Conservation (phyloP, 2,113 vertebrate genomes). For the Plotosus lineatus region DNA sequence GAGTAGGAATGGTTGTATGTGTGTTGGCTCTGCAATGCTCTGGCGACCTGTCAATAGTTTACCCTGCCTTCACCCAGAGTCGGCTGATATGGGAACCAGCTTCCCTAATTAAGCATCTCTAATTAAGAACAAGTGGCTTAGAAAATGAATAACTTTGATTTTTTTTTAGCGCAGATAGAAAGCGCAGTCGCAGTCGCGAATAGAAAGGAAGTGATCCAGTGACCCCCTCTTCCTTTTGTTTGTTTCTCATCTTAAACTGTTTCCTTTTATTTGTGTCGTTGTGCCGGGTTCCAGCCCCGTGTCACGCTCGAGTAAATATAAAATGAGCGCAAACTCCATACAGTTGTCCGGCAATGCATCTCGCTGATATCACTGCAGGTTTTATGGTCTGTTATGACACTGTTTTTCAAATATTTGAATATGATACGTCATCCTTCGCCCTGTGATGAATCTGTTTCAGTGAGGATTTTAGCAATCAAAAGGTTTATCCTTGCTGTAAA, state of each 20-base stretch:
- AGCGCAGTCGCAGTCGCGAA: background rate
- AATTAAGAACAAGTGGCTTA: no score
- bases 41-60: no score
- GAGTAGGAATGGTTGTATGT: no score
- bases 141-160: no score
- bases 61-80: no score
- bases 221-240: slow-evolving; percentile 22
- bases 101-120: no score
- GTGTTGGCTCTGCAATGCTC: no score
- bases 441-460: background rate
- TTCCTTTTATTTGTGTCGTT: background rate
- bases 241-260: background rate
- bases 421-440: background rate
- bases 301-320: background rate
- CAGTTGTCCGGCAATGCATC: background rate
- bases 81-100: no score
- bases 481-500: background rate
- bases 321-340: background rate
- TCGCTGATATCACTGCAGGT: background rate
- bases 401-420: slow-evolving; percentile 21
- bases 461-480: background rate
- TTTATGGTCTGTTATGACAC: slow-evolving; percentile 15
- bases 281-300: background rate
- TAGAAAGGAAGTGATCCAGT: slow-evolving; percentile 20
- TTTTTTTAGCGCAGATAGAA: slow-evolving; percentile 6